A percentile compares a stretch with the other conserved stretches of the same genome.
These are phyloP conservation scores for Anticlea derivata DNA, from an alignment of 2,888 invertebrate genomes.

Conservation along the genomic window DNA sequence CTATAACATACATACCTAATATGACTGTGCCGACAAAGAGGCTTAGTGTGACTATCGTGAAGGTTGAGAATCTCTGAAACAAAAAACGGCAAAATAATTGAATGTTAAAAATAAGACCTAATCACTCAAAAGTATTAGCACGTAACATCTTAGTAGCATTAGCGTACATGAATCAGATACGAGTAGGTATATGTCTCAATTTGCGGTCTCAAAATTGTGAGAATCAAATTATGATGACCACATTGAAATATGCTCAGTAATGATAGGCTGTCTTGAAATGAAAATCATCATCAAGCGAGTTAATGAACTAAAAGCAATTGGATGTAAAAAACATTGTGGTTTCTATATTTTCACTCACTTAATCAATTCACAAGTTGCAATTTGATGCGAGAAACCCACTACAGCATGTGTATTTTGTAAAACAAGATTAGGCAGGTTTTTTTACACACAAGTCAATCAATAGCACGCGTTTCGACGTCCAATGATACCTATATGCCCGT, in stretches of 20 bases:
- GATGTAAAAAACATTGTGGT: slow-evolving; percentile 21
- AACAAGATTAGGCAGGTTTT: too few species aligned
- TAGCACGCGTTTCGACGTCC: too few species aligned
- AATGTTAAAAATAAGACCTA: neutral
- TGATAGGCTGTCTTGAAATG: slow-evolving; percentile 21
- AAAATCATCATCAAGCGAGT: slow-evolving; percentile 26
- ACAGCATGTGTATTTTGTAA: neutral
- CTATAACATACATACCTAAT: too few species aligned
- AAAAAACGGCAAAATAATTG: slow-evolving; percentile 31
- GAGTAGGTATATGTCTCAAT: slow-evolving; percentile 25
- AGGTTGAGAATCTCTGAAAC: slow-evolving; percentile 95
- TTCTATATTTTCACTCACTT: too few species aligned
- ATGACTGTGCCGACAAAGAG: slow-evolving; percentile 97
- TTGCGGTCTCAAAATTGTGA: slow-evolving; percentile 18
- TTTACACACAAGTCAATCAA: too few species aligned
- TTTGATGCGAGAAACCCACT: slow-evolving; percentile 18
- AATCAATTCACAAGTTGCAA: slow-evolving; percentile 3
- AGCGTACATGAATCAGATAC: slow-evolving; percentile 13
- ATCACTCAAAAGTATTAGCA: slow-evolving; percentile 3
- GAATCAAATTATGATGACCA: slow-evolving; percentile 28
- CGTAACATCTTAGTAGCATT: slow-evolving; percentile 12
- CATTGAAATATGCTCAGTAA: slow-evolving; percentile 17
- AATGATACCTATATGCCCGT: too few species aligned
- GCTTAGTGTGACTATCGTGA: slow-evolving; percentile 95
- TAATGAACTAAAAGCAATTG: slow-evolving; percentile 27